Percentiles rank a stretch among this genome's conserved stretches.
Evolutionary conservation across 2,113 vertebrate genomes (phyloP).

Genomic region (Phaethon lepturus): DNA sequence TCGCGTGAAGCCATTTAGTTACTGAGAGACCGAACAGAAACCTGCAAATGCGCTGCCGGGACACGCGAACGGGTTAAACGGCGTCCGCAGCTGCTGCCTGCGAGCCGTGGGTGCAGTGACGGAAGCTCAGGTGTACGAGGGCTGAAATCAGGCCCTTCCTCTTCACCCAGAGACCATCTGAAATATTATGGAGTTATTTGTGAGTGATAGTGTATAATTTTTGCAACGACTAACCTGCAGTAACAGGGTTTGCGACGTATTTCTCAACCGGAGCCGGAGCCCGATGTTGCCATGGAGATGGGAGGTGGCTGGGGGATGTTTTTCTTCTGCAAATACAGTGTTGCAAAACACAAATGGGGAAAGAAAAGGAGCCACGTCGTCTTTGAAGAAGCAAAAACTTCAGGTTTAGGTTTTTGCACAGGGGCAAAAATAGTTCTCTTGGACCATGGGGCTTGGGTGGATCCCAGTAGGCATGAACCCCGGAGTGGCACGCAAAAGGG

Average conservation of each 20-base stretch:
- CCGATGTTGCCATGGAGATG: slow-evolving; percentile 76
- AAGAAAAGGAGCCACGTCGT: not conserved
- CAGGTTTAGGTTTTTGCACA: not conserved
- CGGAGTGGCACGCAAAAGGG: not conserved
- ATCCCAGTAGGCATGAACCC: fast-evolving
- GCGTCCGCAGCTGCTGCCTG: not conserved
- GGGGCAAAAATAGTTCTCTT: not conserved
- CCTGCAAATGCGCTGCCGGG: not conserved
- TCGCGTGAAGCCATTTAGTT: fast-evolving
- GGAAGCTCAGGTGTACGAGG: not conserved
- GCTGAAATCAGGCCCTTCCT: not conserved
- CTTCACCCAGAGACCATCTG: not conserved
- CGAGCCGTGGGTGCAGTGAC: fast-evolving
- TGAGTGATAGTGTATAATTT: not conserved
- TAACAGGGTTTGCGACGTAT: not conserved
- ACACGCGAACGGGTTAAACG: fast-evolving
- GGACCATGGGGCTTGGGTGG: not conserved
- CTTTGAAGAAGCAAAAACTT: not conserved
- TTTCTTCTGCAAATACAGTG: slow-evolving; percentile 49
- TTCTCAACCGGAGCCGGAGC: slow-evolving; percentile 50
- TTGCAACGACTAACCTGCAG: not conserved
- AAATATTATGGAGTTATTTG: not conserved
- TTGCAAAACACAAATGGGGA: slow-evolving; percentile 4
- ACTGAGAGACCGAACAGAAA: fast-evolving
- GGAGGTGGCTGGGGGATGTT: slow-evolving; percentile 43